Conservation (phyloP, 2,797 vertebrate genomes). For the Myoxocephalus aenaeus region DNA sequence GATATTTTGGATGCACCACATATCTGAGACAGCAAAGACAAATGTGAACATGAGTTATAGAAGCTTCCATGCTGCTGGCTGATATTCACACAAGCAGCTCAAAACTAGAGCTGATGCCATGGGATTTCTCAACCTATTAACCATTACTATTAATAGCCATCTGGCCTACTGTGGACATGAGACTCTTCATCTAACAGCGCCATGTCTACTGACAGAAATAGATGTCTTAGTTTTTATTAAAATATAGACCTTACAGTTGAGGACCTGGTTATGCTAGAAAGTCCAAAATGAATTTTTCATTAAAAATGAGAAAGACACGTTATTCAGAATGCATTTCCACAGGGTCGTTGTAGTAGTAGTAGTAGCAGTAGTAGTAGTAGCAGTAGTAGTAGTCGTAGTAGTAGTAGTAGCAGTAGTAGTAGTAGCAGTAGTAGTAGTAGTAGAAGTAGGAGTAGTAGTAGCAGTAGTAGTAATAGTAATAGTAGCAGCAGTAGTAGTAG, state of each 20-base stretch:
- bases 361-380: not conserved
- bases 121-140: slow-evolving; percentile 76
- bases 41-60: slow-evolving; percentile 30
- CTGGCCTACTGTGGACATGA: slow-evolving; percentile 64
- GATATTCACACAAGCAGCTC: slow-evolving; percentile 43
- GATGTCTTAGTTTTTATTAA: slow-evolving; percentile 32
- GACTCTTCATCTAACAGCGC: slow-evolving; percentile 40
- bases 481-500: too few relatives aligned
- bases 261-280: not conserved
- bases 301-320: not conserved
- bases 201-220: slow-evolving; percentile 45
- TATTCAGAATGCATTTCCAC: not conserved
- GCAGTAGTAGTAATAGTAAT: too few relatives aligned
- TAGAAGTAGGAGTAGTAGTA: too few relatives aligned
- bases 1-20: slow-evolving; percentile 18
- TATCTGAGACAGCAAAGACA: slow-evolving; percentile 14
- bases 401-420: too few relatives aligned
- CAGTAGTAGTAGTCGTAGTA: too few relatives aligned
- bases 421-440: too few relatives aligned
- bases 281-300: not conserved
- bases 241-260: slow-evolving; percentile 1
- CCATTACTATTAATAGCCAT: slow-evolving; percentile 66
- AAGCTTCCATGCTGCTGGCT: slow-evolving; percentile 27
- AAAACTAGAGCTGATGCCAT: slow-evolving; percentile 69
- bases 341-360: not conserved